A percentile compares a stretch with the other conserved stretches of the same genome.
Evolutionary conservation across 1,140 invertebrate genomes (phyloP).

Genomic region (Macrobrachium nipponense): DNA sequence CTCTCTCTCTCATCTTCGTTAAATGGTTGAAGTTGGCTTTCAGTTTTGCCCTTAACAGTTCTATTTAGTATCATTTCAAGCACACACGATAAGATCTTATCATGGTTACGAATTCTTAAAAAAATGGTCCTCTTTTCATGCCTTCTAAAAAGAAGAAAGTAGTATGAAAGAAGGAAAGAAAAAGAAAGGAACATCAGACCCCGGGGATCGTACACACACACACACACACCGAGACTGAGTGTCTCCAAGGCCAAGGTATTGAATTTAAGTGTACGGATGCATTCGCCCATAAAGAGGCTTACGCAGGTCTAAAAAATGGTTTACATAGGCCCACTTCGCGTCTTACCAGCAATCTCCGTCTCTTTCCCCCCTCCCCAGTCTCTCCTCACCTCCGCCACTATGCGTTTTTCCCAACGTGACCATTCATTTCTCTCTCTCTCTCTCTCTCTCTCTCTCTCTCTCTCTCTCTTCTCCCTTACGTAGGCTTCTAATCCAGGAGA

Average conservation of each 20-base stretch:
- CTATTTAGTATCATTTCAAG: too few species aligned
- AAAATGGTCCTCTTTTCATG: too few species aligned
- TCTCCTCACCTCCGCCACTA: background rate
- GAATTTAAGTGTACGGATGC: constrained; percentile 25
- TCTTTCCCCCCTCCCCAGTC: background rate
- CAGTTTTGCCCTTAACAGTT: too few species aligned
- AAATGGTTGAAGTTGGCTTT: too few species aligned
- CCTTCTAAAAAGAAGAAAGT: background rate
- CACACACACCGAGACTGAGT: background rate
- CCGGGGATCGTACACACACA: background rate
- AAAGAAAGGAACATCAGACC: background rate
- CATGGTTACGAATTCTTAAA: background rate
- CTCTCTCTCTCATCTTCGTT: too few species aligned
- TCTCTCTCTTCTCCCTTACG: background rate
- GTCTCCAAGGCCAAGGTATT: background rate
- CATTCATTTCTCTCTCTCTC: background rate
- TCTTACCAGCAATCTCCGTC: constrained; percentile 10
- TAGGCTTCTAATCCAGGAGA: background rate
- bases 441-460: background rate
- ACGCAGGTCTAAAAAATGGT: constrained; percentile 39
- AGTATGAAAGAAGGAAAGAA: background rate
- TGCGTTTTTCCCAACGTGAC: too few species aligned
- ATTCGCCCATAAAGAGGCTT: constrained; percentile 45
- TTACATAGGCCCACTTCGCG: constrained; percentile 34
- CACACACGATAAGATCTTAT: too few species aligned